A percentile compares a stretch with the other conserved stretches of the same genome.
phyloP scores from a whole-genome alignment of 2,888 invertebrate genomes.

The Polyploca ridens region DNA sequence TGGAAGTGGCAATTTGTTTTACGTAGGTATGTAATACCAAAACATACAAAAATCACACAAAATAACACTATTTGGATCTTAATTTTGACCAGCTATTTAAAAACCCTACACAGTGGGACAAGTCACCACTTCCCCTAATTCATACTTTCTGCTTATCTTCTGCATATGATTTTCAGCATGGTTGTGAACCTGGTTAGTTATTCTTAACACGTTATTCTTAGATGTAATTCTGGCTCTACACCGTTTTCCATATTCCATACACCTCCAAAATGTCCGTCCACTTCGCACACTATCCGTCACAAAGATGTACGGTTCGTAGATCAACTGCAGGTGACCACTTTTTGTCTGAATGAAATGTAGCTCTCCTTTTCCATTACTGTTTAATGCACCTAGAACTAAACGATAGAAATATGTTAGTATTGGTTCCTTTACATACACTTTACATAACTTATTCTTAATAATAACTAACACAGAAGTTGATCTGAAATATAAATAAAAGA shows the following conservation, averaged over 20 bases:
- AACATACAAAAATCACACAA: background rate
- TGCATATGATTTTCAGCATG: slow-evolving; percentile 72
- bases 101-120: slow-evolving; percentile 66
- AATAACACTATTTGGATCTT: background rate
- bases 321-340: slow-evolving; percentile 78
- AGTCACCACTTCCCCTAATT: slow-evolving; percentile 75
- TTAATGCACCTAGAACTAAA: slow-evolving; percentile 69
- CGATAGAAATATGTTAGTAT: slow-evolving; percentile 26
- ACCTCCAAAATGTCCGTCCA: slow-evolving; percentile 80
- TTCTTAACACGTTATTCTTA: slow-evolving; percentile 72
- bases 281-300: slow-evolving; percentile 80
- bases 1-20: background rate
- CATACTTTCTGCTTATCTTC: slow-evolving; percentile 75
- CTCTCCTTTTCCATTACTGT: slow-evolving; percentile 66
- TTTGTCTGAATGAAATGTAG: slow-evolving; percentile 80
- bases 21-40: background rate
- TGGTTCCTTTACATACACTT: background rate
- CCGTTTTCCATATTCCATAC: slow-evolving; percentile 79
- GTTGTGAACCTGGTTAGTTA: slow-evolving; percentile 79
- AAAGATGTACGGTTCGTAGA: slow-evolving; percentile 79
- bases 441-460: background rate
- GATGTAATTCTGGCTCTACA: slow-evolving; percentile 80
- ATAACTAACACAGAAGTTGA: background rate
- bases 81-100: slow-evolving; percentile 10
- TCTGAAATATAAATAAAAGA: slow-evolving; percentile 1